Base-by-base conservation (phyloP, 2,888 invertebrate genomes). In the Pteria penguin region DNA sequence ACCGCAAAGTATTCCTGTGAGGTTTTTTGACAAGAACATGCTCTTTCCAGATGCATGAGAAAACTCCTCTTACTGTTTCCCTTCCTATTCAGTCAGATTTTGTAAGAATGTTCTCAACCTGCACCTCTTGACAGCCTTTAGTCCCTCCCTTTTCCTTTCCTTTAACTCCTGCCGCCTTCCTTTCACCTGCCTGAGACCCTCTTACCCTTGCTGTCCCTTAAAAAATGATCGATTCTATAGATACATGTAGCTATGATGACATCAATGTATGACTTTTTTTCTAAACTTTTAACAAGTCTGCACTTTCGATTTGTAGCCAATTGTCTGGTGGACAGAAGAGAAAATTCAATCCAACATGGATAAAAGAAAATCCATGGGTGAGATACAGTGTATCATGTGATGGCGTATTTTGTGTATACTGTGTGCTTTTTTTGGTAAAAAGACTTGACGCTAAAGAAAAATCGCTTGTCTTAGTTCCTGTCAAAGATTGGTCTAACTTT, bases 321-420 rank as follows among this genome's bases (percentile, higher is more conserved):
- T 36, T 14, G 45, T 36, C 45, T 36, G 5, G 45, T 11, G 45
- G 45, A 36, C 45, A 36, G 45, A 65, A 61, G 45, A 68, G 77
- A 26, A 70, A 74, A 57, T 58, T 77, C 18, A 65, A 69, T 55
- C 31, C 61, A 14, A 63, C 45, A n/a, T 77, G 61, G 73, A 31
- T 73, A 33, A 58, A 69, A 52, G 62, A 72, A 27, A 65, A 78
- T 24, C 22, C 69, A n/a, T 78, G 77, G 77, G 27, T 78, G 32
- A 58, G 67, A 31, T 74, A 74, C 52, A 68, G 69, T 26, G 29
- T 66, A 3, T 61, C 70, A 3, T 68, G 52, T 27, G 74, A 71
- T 62, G 70, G 69, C 26, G 52, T 74, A 14, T 71, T 65, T 14
- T 77, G 77, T 70, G 58, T 54, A 5, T 52, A 55, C 54, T 66